Conservation (phyloP, 92 coral and sea anemone species). For the Desmophyllum pertusum region DNA sequence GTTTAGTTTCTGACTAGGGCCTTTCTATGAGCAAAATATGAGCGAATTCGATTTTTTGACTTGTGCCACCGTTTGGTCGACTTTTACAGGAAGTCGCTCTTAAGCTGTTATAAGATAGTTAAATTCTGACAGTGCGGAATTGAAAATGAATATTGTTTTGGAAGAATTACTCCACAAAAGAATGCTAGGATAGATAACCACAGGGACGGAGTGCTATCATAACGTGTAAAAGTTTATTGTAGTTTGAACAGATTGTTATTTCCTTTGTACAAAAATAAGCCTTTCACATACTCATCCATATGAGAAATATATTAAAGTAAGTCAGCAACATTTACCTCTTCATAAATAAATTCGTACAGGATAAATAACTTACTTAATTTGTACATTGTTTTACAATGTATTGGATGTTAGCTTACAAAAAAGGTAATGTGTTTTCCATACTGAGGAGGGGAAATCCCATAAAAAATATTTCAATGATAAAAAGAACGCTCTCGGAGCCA, state of each 20-base stretch:
- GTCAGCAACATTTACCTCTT: constrained; percentile 9
- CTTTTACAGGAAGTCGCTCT: too few species aligned
- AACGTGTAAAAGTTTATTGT: constrained; percentile 18
- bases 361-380: not conserved
- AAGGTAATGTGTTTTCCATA: too few species aligned
- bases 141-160: too few species aligned
- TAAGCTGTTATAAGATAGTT: too few species aligned
- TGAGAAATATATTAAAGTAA: not conserved
- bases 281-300: not conserved
- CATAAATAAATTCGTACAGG: constrained; percentile 18
- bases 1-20: too few species aligned
- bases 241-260: not conserved
- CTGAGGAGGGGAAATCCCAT: too few species aligned
- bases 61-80: too few species aligned
- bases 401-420: not conserved
- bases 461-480: not conserved
- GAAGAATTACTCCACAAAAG: too few species aligned
- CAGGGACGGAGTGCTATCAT: not conserved
- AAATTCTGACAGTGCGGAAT: too few species aligned
- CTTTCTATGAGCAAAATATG: too few species aligned
- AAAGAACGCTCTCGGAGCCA: constrained; percentile 15
- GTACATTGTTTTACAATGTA: too few species aligned
- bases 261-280: constrained; percentile 10
- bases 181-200: not conserved
- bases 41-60: too few species aligned